Percentiles rank a stretch among this genome's conserved stretches.
phyloP scores from a whole-genome alignment of 2,888 invertebrate species.

The Seladonia tumulorum region DNA sequence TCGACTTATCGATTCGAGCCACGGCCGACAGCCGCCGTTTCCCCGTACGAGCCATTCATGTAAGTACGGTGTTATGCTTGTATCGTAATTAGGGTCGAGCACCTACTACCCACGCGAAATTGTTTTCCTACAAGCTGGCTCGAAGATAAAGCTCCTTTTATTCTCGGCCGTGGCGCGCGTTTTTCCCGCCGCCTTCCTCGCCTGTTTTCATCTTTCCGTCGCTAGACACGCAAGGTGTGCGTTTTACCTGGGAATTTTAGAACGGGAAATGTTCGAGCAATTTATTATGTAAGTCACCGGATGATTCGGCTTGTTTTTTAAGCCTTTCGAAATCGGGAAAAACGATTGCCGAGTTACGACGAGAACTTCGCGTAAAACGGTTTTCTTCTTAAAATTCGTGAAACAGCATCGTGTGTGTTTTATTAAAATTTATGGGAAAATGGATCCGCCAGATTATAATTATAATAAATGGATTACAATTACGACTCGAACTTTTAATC shows the following conservation, averaged over 20 bases:
- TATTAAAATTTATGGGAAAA: no score
- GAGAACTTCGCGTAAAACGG: not conserved
- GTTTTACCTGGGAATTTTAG: not conserved
- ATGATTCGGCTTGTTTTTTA: not conserved
- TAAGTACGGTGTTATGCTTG: conserved; percentile 67
- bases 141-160: conserved; percentile 56
- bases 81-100: conserved; percentile 69
- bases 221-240: not conserved
- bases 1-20: conserved; percentile 76
- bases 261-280: conserved; percentile 24
- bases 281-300: conserved; percentile 24
- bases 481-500: not conserved
- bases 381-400: not conserved
- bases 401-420: not conserved
- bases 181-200: not conserved
- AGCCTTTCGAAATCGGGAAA: not conserved
- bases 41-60: conserved; percentile 66
- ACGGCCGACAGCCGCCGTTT: conserved; percentile 69
- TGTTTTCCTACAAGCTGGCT: conserved; percentile 60
- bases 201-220: not conserved
- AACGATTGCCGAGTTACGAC: not conserved
- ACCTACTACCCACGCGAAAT: conserved; percentile 61
- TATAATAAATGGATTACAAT: not conserved
- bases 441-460: not conserved
- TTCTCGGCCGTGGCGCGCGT: conserved; percentile 23